Conservation (phyloP, 2,888 invertebrate species). For the Mystacides longicornis region DNA sequence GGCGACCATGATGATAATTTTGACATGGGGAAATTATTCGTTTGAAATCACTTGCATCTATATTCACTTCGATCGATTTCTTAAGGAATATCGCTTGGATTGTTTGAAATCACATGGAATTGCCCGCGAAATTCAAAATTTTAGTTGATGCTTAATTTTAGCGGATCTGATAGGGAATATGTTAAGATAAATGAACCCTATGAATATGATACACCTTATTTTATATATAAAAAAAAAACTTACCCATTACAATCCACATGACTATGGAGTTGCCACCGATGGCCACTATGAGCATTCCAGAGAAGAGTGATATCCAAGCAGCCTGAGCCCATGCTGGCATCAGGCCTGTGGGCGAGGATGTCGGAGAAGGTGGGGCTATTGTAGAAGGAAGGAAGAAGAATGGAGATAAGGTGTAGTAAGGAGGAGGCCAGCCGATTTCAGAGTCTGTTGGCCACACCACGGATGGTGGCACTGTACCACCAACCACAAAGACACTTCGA, state of each 20-base stretch:
- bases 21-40: too few relatives aligned
- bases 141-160: too few relatives aligned
- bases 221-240: conserved; percentile 28
- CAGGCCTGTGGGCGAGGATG: conserved; percentile 28
- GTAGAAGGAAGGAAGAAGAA: conserved; percentile 27
- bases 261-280: conserved; percentile 85
- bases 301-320: conserved; percentile 69
- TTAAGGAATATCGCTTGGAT: too few relatives aligned
- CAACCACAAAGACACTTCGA: conserved; percentile 39
- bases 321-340: conserved; percentile 60
- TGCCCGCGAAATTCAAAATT: too few relatives aligned
- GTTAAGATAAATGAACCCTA: too few relatives aligned
- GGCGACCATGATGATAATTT: too few relatives aligned
- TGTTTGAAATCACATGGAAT: too few relatives aligned
- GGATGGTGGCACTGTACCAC: conserved; percentile 35
- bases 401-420: not conserved
- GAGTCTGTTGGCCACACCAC: conserved; percentile 11
- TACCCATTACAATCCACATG: conserved; percentile 87
- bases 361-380: conserved; percentile 26
- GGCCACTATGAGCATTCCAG: conserved; percentile 69
- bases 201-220: not conserved
- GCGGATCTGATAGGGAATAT: too few relatives aligned
- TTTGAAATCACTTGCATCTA: too few relatives aligned
- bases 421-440: not conserved
- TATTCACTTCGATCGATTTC: too few relatives aligned